Evolutionary conservation across 35 echinoderm and acorn worm genomes (phyloP).

Genomic region (Strongylocentrotus purpuratus): DNA sequence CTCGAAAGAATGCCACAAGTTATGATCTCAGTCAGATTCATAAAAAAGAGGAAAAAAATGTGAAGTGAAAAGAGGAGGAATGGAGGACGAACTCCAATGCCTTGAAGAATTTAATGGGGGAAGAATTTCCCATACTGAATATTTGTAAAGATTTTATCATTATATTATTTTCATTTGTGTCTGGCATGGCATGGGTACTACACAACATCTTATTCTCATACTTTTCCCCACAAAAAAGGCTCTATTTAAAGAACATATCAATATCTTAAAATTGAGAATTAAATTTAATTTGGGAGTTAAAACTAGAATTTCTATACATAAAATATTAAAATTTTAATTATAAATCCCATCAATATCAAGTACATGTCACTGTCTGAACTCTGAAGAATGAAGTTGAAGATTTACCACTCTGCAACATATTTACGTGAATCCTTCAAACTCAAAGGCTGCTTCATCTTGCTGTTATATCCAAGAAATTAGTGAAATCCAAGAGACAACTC

Average conservation of each 20-base stretch:
- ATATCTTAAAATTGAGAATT: too few species aligned
- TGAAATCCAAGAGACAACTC: not conserved
- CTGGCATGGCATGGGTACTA: too few species aligned
- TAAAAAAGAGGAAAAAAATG: not conserved
- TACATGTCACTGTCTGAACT: too few species aligned
- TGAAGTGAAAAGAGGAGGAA: not conserved
- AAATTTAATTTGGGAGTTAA: too few species aligned
- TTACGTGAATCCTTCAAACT: not conserved
- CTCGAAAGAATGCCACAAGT: constrained; percentile 20
- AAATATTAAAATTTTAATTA: too few species aligned
- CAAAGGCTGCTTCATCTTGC: not conserved
- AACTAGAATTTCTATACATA: too few species aligned
- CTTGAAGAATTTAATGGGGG: not conserved
- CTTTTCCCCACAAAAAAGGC: not conserved
- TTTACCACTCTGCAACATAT: not conserved
- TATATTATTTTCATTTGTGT: too few species aligned
- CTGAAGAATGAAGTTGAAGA: not conserved
- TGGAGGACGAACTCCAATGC: not conserved
- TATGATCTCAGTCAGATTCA: not conserved
- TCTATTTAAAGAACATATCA: not conserved
- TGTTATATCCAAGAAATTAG: not conserved
- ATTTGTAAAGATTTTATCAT: too few species aligned
- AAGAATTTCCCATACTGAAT: not conserved
- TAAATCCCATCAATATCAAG: too few species aligned
- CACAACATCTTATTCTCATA: too few species aligned